Conservation (phyloP, 2,888 invertebrate genomes). For the Meghimatium bilineatum region DNA sequence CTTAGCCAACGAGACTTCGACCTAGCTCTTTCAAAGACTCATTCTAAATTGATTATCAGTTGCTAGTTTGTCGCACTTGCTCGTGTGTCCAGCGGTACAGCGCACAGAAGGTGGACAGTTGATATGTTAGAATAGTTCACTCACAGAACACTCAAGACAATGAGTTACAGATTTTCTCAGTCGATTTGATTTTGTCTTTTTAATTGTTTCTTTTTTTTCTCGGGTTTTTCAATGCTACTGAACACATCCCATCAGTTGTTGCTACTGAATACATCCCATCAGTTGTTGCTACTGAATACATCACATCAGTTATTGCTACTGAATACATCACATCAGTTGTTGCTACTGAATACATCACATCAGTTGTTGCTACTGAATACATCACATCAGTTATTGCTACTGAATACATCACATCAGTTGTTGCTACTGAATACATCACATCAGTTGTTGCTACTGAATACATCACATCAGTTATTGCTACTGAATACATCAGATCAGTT, state of each 20-base stretch:
- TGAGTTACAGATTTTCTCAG: neutral
- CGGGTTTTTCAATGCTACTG: neutral
- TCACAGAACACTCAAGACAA: neutral
- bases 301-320: too few species aligned
- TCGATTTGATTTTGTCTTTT: neutral
- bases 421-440: too few species aligned
- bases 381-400: too few species aligned
- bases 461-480: too few species aligned
- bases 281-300: too few species aligned
- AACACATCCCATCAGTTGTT: neutral
- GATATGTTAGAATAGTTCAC: neutral
- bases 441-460: too few species aligned
- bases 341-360: too few species aligned
- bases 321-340: too few species aligned
- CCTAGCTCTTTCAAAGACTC: neutral
- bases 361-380: too few species aligned
- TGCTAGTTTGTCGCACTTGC: neutral
- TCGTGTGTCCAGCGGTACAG: neutral
- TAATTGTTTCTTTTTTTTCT: neutral
- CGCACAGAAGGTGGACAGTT: neutral
- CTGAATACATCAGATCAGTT: too few species aligned
- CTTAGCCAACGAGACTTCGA: neutral
- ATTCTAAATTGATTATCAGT: slow-evolving; percentile 24
- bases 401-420: too few species aligned
- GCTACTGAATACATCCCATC: neutral